Conservation (phyloP, 2,888 invertebrate species). For the Fissipunctia ypsillon region DNA sequence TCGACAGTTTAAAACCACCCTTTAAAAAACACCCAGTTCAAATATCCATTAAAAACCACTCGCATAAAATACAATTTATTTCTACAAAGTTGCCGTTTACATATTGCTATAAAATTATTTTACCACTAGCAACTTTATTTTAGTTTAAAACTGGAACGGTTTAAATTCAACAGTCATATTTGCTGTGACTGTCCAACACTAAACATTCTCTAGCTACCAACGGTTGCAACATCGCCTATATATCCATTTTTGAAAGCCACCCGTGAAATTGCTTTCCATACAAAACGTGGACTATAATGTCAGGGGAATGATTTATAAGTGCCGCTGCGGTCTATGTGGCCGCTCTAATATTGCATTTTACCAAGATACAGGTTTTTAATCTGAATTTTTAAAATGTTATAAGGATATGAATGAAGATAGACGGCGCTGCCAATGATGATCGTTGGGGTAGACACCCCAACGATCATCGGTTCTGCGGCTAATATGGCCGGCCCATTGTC, state of each 20-base stretch:
- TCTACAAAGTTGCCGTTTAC: background rate
- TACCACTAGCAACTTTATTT: conserved; percentile 3
- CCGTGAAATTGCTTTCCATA: conserved; percentile 76
- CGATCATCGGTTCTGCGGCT: too few species aligned
- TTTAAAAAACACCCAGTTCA: background rate
- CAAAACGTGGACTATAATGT: conserved; percentile 72
- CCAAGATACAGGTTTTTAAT: conserved; percentile 53
- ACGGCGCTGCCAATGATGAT: too few species aligned
- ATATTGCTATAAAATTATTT: conserved; percentile 5
- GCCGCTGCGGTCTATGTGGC: conserved; percentile 55
- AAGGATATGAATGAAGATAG: background rate
- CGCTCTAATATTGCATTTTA: conserved; percentile 64
- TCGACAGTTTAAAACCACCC: background rate
- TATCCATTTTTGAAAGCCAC: conserved; percentile 76
- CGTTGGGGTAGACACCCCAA: too few species aligned
- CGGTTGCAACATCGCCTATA: conserved; percentile 65
- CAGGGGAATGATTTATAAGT: conserved; percentile 75
- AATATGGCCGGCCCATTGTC: too few species aligned
- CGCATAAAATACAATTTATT: background rate
- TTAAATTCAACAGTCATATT: conserved; percentile 27
- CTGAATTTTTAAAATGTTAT: conserved; percentile 47
- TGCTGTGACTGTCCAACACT: conserved; percentile 37
- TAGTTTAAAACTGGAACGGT: conserved; percentile 8
- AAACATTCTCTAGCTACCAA: conserved; percentile 60
- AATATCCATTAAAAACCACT: conserved; percentile 9